Percentiles rank a stretch among this genome's conserved stretches.
Evolutionary conservation across 2,113 vertebrate genomes (phyloP).

Genomic region (Calypte anna): DNA sequence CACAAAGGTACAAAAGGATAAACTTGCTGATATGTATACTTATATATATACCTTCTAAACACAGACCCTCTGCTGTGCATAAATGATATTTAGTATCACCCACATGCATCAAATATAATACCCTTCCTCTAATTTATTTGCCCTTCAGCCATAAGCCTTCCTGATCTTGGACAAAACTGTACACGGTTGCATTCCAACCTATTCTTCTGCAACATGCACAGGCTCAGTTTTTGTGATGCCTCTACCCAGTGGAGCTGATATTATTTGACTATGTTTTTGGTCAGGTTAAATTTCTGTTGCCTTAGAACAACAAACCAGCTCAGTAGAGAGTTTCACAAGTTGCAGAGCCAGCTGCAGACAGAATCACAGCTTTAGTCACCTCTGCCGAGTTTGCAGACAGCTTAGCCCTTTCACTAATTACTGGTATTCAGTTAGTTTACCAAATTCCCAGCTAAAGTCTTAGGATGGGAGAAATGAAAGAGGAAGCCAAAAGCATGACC

Average conservation of each 20-base stretch:
- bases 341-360: neutral
- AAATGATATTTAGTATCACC: neutral
- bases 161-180: neutral
- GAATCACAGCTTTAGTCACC: neutral
- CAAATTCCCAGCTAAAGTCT: neutral
- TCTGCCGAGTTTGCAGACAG: neutral
- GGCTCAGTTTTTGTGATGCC: neutral
- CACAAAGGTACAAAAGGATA: neutral
- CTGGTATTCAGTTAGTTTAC: neutral
- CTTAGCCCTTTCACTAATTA: neutral
- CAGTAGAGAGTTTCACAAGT: neutral
- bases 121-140: neutral
- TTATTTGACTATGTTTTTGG: neutral
- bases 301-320: neutral
- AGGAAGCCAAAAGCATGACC: neutral
- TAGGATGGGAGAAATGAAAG: neutral
- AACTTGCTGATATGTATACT: neutral
- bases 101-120: neutral
- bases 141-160: neutral
- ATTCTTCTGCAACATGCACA: neutral
- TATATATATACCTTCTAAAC: neutral
- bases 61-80: neutral
- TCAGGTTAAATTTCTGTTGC: neutral
- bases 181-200: neutral
- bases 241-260: neutral